phyloP scores from a whole-genome alignment of 2,888 invertebrate genomes.

The Agriotes lineatus region DNA sequence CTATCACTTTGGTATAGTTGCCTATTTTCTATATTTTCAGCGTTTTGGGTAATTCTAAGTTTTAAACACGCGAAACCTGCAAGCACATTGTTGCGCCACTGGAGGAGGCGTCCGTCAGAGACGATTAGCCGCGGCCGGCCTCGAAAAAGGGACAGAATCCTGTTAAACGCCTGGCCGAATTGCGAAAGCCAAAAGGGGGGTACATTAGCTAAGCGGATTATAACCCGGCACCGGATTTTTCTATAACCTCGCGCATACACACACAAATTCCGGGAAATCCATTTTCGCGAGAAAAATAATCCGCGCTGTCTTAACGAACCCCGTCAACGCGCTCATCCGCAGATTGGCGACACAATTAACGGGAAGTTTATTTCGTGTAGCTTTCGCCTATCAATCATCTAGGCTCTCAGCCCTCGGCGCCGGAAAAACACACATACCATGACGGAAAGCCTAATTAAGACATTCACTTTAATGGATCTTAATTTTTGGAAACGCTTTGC shows the following conservation, averaged over 20 bases:
- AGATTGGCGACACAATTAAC: conserved; percentile 23
- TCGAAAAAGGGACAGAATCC: conserved; percentile 22
- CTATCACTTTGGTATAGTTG: no score
- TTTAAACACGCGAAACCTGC: no score
- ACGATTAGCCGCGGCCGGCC: background rate
- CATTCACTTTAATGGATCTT: background rate
- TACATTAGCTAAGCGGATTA: conserved; percentile 38
- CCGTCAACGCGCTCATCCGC: conserved; percentile 7
- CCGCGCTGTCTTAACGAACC: conserved; percentile 8
- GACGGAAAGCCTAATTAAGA: background rate
- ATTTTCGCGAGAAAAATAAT: conserved; percentile 8
- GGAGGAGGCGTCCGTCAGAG: no score
- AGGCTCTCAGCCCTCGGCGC: background rate
- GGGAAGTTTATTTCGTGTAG: conserved; percentile 6
- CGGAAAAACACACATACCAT: background rate
- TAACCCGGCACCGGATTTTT: conserved; percentile 6
- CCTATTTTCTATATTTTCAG: no score
- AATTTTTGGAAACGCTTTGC: background rate
- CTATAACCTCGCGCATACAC: conserved; percentile 16
- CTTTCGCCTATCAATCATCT: conserved; percentile 12
- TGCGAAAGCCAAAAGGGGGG: conserved; percentile 12
- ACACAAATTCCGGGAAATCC: conserved; percentile 8
- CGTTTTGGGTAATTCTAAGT: no score
- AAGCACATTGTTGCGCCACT: no score
- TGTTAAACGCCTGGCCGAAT: conserved; percentile 29